A percentile compares a stretch with the other conserved stretches of the same genome.
Conservation (phyloP, 37 sponge, comb jelly and placozoan genomes). For the Halisarca cf. caerulea region DNA sequence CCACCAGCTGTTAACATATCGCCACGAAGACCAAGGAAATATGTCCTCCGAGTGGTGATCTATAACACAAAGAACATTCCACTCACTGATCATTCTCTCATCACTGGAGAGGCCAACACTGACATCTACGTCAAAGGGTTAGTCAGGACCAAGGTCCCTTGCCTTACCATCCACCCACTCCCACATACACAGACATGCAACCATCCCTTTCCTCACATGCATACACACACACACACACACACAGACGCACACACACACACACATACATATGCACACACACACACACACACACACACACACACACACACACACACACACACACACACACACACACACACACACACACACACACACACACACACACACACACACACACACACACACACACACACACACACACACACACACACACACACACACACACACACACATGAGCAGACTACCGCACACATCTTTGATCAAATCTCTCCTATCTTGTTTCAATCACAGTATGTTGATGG, state of each 20-base stretch:
- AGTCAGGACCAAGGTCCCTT: background rate
- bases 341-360: background rate
- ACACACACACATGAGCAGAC: too few species aligned
- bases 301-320: slow-evolving; percentile 24
- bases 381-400: slow-evolving; percentile 25
- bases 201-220: background rate
- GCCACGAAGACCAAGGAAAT: slow-evolving; percentile 40
- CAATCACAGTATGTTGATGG: slow-evolving; percentile 36
- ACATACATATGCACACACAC: slow-evolving; percentile 4
- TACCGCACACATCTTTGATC: background rate
- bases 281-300: slow-evolving; percentile 5
- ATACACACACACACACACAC: slow-evolving; percentile 14
- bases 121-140: slow-evolving; percentile 64
- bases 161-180: too few species aligned
- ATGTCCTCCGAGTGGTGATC: slow-evolving; percentile 52
- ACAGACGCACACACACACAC: background rate
- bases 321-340: slow-evolving; percentile 2
- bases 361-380: slow-evolving; percentile 14
- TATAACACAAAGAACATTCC: slow-evolving; percentile 42
- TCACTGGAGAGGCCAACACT: slow-evolving; percentile 7
- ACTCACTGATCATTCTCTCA: slow-evolving; percentile 29
- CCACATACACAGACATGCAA: too few species aligned
- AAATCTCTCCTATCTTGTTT: background rate
- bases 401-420: slow-evolving; percentile 9
- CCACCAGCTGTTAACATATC: slow-evolving; percentile 49